These are phyloP conservation scores for Drosophila neonasuta DNA, from an alignment of 2,888 invertebrate species.

Conservation along the genomic window DNA sequence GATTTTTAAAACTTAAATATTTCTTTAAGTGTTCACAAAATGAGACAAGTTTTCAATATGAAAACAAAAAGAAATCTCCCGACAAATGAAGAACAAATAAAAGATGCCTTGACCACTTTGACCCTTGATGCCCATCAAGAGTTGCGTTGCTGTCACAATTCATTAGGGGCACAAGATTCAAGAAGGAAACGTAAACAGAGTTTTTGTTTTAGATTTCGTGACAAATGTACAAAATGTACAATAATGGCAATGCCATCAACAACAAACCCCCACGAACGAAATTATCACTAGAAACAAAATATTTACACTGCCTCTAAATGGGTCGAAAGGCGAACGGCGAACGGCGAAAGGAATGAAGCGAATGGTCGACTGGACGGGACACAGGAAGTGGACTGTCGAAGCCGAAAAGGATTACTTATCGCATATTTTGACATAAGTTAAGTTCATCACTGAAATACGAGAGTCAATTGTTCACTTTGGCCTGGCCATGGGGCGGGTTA, in stretches of 20 bases:
- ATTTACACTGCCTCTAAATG: conserved; percentile 65
- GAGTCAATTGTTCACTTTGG: conserved; percentile 69
- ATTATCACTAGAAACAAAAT: conserved; percentile 73
- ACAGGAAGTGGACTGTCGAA: conserved; percentile 58
- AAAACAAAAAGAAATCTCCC: conserved; percentile 13
- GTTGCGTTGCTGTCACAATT: conserved; percentile 61
- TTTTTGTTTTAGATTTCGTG: conserved; percentile 73
- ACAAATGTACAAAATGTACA: conserved; percentile 70
- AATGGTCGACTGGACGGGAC: conserved; percentile 20
- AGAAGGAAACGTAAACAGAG: conserved; percentile 64
- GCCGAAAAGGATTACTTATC: conserved; percentile 80
- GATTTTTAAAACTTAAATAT: background rate
- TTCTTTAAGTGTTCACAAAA: conserved; percentile 1
- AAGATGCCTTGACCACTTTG: conserved; percentile 39
- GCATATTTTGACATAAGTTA: conserved; percentile 80
- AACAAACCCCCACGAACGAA: conserved; percentile 39
- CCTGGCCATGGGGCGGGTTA: conserved; percentile 26
- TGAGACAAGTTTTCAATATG: conserved; percentile 4
- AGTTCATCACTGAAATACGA: conserved; percentile 79
- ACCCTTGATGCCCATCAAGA: background rate
- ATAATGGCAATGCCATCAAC: conserved; percentile 52
- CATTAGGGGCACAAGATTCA: conserved; percentile 54
- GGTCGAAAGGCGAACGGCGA: conserved; percentile 2
- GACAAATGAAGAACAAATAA: conserved; percentile 66
- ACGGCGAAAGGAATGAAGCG: background rate